Evolutionary conservation across 2,797 vertebrate genomes (phyloP).

Genomic region (Manis javanica): DNA sequence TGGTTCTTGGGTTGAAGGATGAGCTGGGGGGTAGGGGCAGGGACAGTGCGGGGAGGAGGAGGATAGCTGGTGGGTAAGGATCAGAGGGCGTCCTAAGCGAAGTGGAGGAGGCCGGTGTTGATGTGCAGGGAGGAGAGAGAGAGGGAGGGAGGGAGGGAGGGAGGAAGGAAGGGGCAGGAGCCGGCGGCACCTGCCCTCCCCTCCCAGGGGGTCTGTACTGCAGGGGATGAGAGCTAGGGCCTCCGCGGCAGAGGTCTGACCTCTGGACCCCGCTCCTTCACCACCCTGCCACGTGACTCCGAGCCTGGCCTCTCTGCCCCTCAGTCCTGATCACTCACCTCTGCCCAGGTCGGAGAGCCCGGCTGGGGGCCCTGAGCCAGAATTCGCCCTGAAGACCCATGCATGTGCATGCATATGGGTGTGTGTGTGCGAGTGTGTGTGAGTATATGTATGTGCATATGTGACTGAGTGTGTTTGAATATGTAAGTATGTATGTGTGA

Average conservation of each 20-base stretch:
- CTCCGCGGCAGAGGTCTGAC: not conserved
- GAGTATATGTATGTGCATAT: not conserved
- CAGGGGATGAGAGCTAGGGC: not conserved
- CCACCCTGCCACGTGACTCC: rapidly evolving
- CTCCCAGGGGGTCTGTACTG: not conserved
- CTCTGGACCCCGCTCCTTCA: not conserved
- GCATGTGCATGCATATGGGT: rapidly evolving
- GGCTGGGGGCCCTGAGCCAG: not conserved
- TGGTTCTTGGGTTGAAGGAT: not conserved
- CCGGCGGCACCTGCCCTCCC: not conserved
- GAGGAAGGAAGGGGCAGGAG: too few relatives aligned
- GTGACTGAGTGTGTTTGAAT: too few relatives aligned
- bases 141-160: too few relatives aligned
- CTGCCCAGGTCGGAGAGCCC: not conserved
- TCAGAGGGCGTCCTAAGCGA: not conserved
- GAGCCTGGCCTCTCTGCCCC: not conserved
- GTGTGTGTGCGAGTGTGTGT: not conserved
- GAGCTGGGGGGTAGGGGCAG: not conserved
- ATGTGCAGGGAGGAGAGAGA: too few relatives aligned
- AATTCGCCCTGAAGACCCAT: rapidly evolving
- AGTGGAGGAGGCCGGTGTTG: too few relatives aligned
- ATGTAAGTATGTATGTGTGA: too few relatives aligned
- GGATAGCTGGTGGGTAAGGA: not conserved
- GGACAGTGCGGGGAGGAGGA: not conserved
- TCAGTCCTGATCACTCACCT: not conserved